These are phyloP conservation scores for Polydrusus pterygomalis DNA, from an alignment of 2,888 invertebrate genomes.

Conservation along the genomic window DNA sequence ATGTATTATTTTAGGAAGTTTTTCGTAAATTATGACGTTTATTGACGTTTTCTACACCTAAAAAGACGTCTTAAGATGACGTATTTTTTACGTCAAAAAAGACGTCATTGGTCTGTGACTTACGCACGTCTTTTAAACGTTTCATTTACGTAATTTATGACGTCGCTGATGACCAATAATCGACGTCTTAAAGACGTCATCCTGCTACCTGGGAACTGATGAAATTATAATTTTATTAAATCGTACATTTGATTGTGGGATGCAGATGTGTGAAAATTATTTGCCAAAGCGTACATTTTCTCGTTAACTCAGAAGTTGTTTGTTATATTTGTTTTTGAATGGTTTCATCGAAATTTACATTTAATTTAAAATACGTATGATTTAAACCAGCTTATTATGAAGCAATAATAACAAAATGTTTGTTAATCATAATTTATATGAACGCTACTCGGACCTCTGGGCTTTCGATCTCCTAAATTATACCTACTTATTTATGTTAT, in stretches of 20 bases:
- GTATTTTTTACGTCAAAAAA: too few relatives aligned
- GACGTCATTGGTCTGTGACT: too few relatives aligned
- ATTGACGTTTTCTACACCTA: too few relatives aligned
- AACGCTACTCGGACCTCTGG: not conserved
- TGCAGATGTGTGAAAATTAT: constrained; percentile 10
- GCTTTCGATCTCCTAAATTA: not conserved
- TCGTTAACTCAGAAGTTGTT: not conserved
- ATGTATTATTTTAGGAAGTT: too few relatives aligned
- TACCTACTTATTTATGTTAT: too few relatives aligned
- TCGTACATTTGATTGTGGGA: not conserved
- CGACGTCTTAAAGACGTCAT: too few relatives aligned
- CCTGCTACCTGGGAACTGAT: constrained; percentile 18
- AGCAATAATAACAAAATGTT: too few relatives aligned
- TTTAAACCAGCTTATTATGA: not conserved
- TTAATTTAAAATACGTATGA: not conserved
- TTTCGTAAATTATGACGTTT: too few relatives aligned
- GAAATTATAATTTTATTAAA: constrained; percentile 1
- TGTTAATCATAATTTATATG: not conserved
- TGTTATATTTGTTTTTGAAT: not conserved
- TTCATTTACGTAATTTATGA: too few relatives aligned
- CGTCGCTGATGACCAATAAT: too few relatives aligned
- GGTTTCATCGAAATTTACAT: not conserved
- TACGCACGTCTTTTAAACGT: too few relatives aligned
- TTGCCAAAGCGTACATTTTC: not conserved
- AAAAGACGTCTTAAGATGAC: too few relatives aligned